Evolutionary conservation across 2,888 invertebrate species (phyloP).

Genomic region (Hemistola chrysoprasaria): DNA sequence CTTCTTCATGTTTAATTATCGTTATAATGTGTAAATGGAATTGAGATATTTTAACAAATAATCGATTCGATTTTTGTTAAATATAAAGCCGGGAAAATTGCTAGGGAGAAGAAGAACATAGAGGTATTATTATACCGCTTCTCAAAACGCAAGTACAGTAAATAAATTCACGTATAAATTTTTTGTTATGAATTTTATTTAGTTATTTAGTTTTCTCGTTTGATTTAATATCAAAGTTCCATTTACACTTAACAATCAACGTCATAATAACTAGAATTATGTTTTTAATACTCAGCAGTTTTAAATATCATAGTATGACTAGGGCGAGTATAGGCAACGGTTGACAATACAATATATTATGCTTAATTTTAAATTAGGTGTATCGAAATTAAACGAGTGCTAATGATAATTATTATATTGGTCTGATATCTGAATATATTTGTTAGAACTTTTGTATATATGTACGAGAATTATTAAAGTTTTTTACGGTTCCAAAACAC

Average conservation of each 20-base stretch:
- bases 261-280: slow-evolving; percentile 30
- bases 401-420: no score
- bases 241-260: slow-evolving; percentile 57
- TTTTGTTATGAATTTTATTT: no score
- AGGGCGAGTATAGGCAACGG: slow-evolving; percentile 76
- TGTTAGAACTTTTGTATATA: not conserved
- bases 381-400: slow-evolving; percentile 42
- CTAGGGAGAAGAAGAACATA: no score
- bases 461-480: slow-evolving; percentile 6
- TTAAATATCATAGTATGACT: slow-evolving; percentile 48
- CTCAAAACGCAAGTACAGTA: no score
- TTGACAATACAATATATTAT: slow-evolving; percentile 75
- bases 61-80: slow-evolving; percentile 1
- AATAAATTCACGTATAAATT: no score
- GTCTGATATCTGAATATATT: slow-evolving; percentile 34
- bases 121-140: no score
- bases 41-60: slow-evolving; percentile 3
- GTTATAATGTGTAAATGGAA: no score
- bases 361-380: slow-evolving; percentile 62
- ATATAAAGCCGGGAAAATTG: no score
- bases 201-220: no score
- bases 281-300: slow-evolving; percentile 59
- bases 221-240: slow-evolving; percentile 27
- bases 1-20: no score
- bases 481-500: not conserved